These are phyloP conservation scores for Aelia acuminata DNA, from an alignment of 2,888 invertebrate genomes.

Conservation along the genomic window DNA sequence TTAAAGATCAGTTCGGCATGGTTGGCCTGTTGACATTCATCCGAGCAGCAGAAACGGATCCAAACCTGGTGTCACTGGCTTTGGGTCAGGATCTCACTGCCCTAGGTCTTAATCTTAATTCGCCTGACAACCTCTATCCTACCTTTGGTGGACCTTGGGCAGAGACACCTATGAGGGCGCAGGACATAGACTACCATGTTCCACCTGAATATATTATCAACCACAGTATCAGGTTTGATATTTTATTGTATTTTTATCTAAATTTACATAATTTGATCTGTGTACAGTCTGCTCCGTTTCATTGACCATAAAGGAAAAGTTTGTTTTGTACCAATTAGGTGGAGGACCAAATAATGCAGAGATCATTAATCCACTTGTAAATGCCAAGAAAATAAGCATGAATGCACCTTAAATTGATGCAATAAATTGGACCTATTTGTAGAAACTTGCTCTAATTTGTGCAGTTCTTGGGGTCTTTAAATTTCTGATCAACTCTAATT, in stretches of 20 bases:
- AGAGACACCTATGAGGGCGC: conserved; percentile 96
- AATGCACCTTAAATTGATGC: too few species aligned
- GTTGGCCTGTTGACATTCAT: conserved; percentile 98
- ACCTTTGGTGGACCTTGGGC: conserved; percentile 99
- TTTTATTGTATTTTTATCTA: background rate
- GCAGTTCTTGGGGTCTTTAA: too few species aligned
- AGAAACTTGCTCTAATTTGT: too few species aligned
- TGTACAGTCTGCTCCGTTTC: too few species aligned
- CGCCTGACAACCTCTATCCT: conserved; percentile 97
- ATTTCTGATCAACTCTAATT: too few species aligned
- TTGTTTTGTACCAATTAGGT: too few species aligned
- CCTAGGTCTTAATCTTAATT: conserved; percentile 97
- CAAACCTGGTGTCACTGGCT: conserved; percentile 95
- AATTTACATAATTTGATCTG: background rate
- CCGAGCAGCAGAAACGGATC: conserved; percentile 96
- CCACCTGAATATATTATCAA: conserved; percentile 99
- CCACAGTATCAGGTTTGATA: conserved; percentile 83
- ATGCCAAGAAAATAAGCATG: too few species aligned
- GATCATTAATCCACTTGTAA: too few species aligned
- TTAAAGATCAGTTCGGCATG: conserved; percentile 99
- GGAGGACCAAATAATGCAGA: too few species aligned
- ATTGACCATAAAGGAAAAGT: too few species aligned
- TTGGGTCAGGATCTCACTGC: conserved; percentile 98
- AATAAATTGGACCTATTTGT: too few species aligned
- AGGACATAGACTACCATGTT: conserved; percentile 98